These are phyloP conservation scores for Procavia capensis DNA, from an alignment of 2,113 vertebrate genomes.

Conservation along the genomic window DNA sequence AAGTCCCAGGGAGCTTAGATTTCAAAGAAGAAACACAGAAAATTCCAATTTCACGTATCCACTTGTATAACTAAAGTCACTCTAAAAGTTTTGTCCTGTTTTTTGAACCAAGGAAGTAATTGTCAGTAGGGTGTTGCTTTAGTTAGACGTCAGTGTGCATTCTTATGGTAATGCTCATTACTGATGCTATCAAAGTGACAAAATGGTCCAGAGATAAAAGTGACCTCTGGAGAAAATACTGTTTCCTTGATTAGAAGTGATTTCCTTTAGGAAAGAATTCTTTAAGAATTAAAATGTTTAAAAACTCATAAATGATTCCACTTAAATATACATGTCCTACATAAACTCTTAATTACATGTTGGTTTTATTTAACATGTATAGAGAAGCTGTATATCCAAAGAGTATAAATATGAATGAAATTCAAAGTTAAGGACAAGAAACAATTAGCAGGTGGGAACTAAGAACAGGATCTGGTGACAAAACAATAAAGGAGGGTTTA, in stretches of 20 bases:
- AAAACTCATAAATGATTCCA: neutral
- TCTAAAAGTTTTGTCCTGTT: neutral
- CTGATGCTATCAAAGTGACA: neutral
- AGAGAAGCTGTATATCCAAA: neutral
- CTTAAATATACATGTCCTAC: neutral
- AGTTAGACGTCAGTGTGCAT: neutral
- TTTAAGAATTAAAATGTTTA: neutral
- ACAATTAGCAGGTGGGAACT: neutral
- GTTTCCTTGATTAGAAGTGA: conserved; percentile 23
- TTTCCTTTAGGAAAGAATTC: conserved; percentile 43
- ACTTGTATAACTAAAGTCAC: neutral
- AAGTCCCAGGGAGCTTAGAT: neutral
- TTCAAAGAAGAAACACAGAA: neutral
- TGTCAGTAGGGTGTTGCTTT: neutral
- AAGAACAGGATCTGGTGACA: neutral
- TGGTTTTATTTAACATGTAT: neutral
- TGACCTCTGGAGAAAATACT: neutral
- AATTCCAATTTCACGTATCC: neutral
- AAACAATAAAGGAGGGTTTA: neutral
- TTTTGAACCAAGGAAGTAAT: neutral
- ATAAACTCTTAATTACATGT: neutral
- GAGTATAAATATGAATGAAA: neutral
- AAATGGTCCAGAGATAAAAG: neutral
- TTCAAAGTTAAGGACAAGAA: neutral
- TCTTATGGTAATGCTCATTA: conserved; percentile 10